Evolutionary conservation across 2,113 vertebrate genomes (phyloP).

Genomic region (Pituophis catenifer): DNA sequence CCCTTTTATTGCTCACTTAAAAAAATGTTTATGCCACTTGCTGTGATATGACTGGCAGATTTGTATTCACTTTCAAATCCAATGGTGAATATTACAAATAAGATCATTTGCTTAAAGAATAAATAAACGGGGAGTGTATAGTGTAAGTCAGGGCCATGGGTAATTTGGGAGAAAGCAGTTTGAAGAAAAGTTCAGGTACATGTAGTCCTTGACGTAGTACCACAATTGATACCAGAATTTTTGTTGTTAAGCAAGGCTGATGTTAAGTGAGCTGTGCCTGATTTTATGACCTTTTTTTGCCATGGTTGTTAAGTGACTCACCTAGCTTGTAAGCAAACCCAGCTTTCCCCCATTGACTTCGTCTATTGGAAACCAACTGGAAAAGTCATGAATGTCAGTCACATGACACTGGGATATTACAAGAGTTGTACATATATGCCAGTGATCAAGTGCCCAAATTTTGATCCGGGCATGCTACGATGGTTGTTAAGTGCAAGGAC

Average conservation of each 20-base stretch:
- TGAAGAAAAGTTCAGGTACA: slow-evolving; percentile 26
- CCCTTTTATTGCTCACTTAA: slow-evolving; percentile 77
- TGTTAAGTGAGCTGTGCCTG: not conserved
- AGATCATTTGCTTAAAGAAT: slow-evolving; percentile 51
- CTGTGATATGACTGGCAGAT: slow-evolving; percentile 60
- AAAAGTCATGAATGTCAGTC: not conserved
- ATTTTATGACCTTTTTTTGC: not conserved
- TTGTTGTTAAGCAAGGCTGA: not conserved
- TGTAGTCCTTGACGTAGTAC: not conserved
- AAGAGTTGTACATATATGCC: not conserved
- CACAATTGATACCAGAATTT: not conserved
- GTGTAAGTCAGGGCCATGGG: not conserved
- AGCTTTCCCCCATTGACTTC: not conserved
- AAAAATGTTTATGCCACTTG: slow-evolving; percentile 74
- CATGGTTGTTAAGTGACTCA: not conserved
- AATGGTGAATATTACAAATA: slow-evolving; percentile 62
- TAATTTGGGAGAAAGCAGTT: slow-evolving; percentile 7
- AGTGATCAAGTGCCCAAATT: not conserved
- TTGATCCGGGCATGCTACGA: not conserved
- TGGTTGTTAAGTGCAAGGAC: not conserved
- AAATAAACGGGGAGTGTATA: slow-evolving; percentile 15
- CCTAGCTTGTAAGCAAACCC: not conserved
- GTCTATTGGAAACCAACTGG: not conserved
- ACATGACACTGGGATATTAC: not conserved
- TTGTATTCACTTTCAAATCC: slow-evolving; percentile 54